phyloP scores from a whole-genome alignment of 2,113 vertebrate genomes.

The Zingel zingel region DNA sequence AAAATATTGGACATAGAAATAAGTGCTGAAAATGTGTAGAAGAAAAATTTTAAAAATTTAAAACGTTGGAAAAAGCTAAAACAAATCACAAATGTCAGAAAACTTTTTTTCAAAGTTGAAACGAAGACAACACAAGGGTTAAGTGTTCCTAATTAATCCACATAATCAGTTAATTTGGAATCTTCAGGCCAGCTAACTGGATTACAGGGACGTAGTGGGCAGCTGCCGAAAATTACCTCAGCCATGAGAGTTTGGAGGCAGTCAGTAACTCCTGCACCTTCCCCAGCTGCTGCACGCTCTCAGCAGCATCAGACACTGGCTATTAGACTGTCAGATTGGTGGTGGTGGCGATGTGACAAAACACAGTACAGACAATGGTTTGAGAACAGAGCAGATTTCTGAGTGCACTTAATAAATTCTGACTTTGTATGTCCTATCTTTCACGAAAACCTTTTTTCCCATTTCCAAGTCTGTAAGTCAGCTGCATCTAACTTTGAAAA shows the following conservation, averaged over 20 bases:
- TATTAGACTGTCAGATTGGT: conserved; percentile 51
- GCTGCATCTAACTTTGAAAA: conserved; percentile 23
- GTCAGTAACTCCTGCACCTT: background rate
- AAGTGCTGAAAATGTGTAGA: too few relatives aligned
- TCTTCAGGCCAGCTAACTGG: conserved; percentile 35
- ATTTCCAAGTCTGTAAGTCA: conserved; percentile 25
- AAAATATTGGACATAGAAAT: too few relatives aligned
- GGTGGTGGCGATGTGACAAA: conserved; percentile 3
- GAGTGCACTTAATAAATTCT: conserved; percentile 32
- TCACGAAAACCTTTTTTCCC: conserved; percentile 4
- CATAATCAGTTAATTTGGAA: conserved; percentile 48
- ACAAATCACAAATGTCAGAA: too few relatives aligned
- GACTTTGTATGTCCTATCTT: conserved; percentile 7
- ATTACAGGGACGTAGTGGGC: conserved; percentile 36
- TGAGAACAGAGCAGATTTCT: conserved; percentile 28
- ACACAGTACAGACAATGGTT: conserved; percentile 21
- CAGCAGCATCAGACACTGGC: conserved; percentile 35
- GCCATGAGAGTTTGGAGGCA: conserved; percentile 15
- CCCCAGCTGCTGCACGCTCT: conserved; percentile 51
- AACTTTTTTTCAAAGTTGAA: too few relatives aligned
- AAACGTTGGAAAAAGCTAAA: too few relatives aligned
- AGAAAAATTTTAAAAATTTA: too few relatives aligned
- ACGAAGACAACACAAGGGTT: too few relatives aligned
- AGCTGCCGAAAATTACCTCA: conserved; percentile 40
- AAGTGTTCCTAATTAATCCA: conserved; percentile 56